Conservation (phyloP, 1,140 invertebrate genomes). For the Oncopodura yosiiana region DNA sequence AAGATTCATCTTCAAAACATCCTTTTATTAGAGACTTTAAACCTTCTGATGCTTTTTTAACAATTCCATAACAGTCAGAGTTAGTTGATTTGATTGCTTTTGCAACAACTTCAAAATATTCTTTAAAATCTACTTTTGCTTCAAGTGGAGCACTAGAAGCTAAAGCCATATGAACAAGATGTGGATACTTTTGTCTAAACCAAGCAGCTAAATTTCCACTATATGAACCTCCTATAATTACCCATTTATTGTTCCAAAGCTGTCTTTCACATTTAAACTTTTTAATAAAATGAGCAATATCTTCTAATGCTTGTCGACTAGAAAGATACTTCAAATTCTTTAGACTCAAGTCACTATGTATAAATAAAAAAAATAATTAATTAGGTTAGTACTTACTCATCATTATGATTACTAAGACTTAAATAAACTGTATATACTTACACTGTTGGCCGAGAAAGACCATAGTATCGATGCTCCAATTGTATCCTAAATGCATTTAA, state of each 20-base stretch:
- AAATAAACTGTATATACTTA: too few relatives aligned
- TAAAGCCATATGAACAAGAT: constrained; percentile 71
- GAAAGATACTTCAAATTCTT: constrained; percentile 68
- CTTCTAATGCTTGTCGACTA: constrained; percentile 77
- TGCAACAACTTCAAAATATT: constrained; percentile 65
- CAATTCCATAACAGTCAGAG: constrained; percentile 52
- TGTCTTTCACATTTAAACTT: constrained; percentile 54
- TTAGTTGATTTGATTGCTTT: constrained; percentile 53
- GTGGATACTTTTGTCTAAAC: constrained; percentile 79
- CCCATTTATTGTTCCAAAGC: constrained; percentile 67
- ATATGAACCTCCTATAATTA: constrained; percentile 88
- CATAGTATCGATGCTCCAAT: constrained; percentile 88
- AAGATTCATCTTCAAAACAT: too few relatives aligned
- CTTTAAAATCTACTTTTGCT: constrained; percentile 72
- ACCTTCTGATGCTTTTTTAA: too few relatives aligned
- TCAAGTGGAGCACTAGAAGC: constrained; percentile 79
- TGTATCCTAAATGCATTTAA: constrained; percentile 73
- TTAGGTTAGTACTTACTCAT: too few relatives aligned
- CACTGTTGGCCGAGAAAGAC: constrained; percentile 76
- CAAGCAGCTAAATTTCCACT: constrained; percentile 82
- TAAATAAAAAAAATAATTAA: too few relatives aligned
- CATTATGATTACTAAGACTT: too few relatives aligned
- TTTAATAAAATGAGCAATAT: constrained; percentile 71
- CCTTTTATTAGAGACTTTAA: too few relatives aligned
- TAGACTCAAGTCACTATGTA: constrained; percentile 58